Evolutionary conservation across 2,888 invertebrate genomes (phyloP).

Genomic region (Odontomyia ornata): DNA sequence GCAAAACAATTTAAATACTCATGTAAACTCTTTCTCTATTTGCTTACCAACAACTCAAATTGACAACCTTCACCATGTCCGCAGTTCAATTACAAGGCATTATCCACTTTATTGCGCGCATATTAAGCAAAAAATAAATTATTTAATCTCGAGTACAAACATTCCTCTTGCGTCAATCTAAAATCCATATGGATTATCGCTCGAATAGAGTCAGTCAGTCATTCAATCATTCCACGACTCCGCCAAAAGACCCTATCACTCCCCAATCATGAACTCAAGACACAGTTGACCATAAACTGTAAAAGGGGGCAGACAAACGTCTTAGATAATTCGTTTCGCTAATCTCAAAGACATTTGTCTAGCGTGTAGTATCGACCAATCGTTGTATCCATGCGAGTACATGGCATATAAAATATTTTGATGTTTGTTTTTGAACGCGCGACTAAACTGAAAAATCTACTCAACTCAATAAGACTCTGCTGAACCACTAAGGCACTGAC

Average conservation of each 20-base stretch:
- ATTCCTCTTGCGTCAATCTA: constrained; percentile 17
- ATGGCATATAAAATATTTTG: constrained; percentile 31
- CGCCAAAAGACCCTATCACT: background rate
- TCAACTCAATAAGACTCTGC: background rate
- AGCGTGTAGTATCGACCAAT: constrained; percentile 25
- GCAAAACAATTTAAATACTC: no score
- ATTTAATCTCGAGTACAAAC: constrained; percentile 2
- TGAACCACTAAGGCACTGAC: background rate
- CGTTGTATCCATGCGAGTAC: no score
- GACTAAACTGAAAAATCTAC: background rate
- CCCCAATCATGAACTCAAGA: background rate
- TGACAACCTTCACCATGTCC: no score
- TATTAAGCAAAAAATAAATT: background rate
- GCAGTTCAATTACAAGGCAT: background rate
- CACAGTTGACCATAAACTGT: constrained; percentile 5
- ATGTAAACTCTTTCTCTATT: no score
- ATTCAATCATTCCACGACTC: background rate
- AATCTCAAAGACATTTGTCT: constrained; percentile 40
- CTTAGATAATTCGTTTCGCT: constrained; percentile 27
- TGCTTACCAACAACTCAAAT: no score
- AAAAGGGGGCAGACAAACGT: background rate
- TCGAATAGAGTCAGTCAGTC: background rate
- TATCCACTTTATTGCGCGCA: background rate
- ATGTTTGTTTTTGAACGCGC: background rate
- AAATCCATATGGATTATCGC: constrained; percentile 19